Base-by-base conservation (phyloP, 2,888 invertebrate species). In the Epiblema foenella region DNA sequence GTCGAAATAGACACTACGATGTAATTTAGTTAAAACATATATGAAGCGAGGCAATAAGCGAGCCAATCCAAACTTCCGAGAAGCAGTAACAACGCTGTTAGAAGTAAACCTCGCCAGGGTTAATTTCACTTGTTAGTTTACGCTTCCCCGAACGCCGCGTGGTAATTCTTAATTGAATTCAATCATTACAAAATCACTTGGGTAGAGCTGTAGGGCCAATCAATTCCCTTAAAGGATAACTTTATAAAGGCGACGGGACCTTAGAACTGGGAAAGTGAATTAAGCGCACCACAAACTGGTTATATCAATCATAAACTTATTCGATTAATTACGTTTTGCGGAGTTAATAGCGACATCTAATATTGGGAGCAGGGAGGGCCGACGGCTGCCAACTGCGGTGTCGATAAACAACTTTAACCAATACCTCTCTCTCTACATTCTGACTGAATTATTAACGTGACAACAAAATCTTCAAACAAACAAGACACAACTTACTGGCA, bases 301-400 rank as follows among this genome's bases (percentile, higher is more conserved):
- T 92, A 93, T 93, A 93, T 93, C 93, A 93, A 93, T 93, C 93
- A 93, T 93, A 93, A 93, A 93, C 91, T 93, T 93, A 93, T 92
- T 93, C 93, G 89, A 93, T 93, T 93, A 93, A 93, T 93, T 93
- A 93, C 93, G 91, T 93, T 93, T 93, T 93, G 93, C 93, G 93
- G 91, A 93, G 93, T 93, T 93, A 93, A 93, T 93, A 92, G 93
- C 92, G 91, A 92, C 93, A 93, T 92, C 93, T 93, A 93, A 91
- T 93, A 93, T 90, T 85, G 86, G 80, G 74, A 74, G 77, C 79
- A 91, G 89, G 80, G 90, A 79, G 83, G 92, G 74, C 74, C 62
- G 64, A 37, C 63, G 29, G 74, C 73, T 56, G 68, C 33, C 51
- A 9, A 15, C 20, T 42, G 42, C 42, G 46, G 63, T 57, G 17